Conservation (phyloP, 2,888 invertebrate genomes). For the Drosophila tanythrix region DNA sequence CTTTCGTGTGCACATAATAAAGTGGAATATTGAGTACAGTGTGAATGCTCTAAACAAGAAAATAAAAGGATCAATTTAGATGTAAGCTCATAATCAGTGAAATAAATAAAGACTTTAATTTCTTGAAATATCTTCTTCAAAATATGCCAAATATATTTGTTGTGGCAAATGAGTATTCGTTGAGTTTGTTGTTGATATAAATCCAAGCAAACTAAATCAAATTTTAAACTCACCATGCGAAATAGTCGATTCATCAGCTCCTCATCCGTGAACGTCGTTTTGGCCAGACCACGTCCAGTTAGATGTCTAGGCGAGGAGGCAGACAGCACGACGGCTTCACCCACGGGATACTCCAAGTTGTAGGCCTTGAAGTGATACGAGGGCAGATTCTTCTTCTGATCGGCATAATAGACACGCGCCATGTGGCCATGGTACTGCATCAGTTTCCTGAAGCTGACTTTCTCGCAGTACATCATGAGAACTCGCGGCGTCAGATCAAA, state of each 20-base stretch:
- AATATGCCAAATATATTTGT: too few species aligned
- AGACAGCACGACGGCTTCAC: conserved; percentile 82
- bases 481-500: conserved; percentile 82
- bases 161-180: neutral
- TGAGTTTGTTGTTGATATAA: neutral
- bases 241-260: conserved; percentile 80
- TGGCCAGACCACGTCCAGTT: conserved; percentile 74
- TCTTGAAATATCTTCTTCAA: too few species aligned
- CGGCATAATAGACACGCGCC: conserved; percentile 80
- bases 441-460: conserved; percentile 82
- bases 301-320: conserved; percentile 83
- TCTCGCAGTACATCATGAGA: conserved; percentile 83
- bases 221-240: conserved; percentile 75
- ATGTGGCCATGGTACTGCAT: conserved; percentile 83
- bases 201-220: too few species aligned
- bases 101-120: neutral
- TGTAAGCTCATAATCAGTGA: neutral
- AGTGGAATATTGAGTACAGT: conserved; percentile 90
- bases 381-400: conserved; percentile 80
- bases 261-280: conserved; percentile 74
- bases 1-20: conserved; percentile 89
- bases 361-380: conserved; percentile 82
- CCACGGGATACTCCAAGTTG: conserved; percentile 82
- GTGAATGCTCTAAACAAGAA: conserved; percentile 86
- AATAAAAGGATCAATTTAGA: neutral